Percentiles rank a stretch among this genome's conserved stretches.
Conservation (phyloP, 2,113 vertebrate genomes). For the Cynopterus brachyotis region DNA sequence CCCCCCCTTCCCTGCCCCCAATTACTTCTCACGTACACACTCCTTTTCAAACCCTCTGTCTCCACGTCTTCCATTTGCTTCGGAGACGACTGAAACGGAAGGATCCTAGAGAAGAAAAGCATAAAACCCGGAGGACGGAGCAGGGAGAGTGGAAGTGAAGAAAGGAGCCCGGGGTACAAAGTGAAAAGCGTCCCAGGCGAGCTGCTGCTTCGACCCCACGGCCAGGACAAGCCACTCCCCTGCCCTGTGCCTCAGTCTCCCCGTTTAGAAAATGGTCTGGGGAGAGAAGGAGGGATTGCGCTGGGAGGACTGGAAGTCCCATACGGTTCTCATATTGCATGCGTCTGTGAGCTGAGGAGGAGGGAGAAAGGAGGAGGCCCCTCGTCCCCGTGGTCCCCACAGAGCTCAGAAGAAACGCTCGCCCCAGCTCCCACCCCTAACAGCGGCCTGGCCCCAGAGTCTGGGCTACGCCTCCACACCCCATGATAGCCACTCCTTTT, state of each 20-base stretch:
- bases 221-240: not conserved
- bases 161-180: rapidly evolving
- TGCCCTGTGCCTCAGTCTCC: not conserved
- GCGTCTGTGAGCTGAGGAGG: not conserved
- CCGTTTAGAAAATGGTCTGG: not conserved
- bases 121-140: rapidly evolving
- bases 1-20: not conserved
- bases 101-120: not conserved
- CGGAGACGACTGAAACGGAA: not conserved
- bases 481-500: conserved; percentile 35
- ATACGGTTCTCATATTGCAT: rapidly evolving
- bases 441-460: not conserved
- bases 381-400: not conserved
- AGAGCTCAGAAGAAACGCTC: not conserved
- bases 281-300: not conserved
- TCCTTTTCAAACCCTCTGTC: not conserved
- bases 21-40: not conserved
- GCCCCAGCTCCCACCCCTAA: not conserved
- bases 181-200: not conserved
- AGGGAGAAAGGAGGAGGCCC: not conserved
- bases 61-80: not conserved
- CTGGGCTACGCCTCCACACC: not conserved
- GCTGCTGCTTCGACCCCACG: too few species aligned
- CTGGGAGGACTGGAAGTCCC: not conserved
- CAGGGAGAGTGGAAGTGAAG: not conserved